Evolutionary conservation across 2,113 vertebrate genomes (phyloP).

Genomic region (Oriolus oriolus): DNA sequence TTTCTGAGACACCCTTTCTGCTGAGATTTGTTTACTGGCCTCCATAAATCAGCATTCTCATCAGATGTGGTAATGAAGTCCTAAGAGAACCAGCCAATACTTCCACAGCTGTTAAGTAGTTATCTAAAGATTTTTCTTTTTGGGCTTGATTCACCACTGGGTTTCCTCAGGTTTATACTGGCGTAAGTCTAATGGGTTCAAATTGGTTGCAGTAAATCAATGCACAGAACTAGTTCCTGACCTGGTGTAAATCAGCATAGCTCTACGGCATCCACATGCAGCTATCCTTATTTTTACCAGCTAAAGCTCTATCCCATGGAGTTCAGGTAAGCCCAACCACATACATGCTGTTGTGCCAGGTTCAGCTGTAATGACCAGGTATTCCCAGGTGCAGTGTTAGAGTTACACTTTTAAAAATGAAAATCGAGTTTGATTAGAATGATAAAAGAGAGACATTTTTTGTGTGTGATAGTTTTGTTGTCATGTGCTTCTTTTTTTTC

Average conservation of each 20-base stretch:
- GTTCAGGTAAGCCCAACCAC: not conserved
- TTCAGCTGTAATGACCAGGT: not conserved
- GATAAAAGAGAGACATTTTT: not conserved
- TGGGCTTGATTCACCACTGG: slow-evolving; percentile 6
- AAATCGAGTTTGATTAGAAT: slow-evolving; percentile 1
- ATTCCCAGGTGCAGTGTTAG: not conserved
- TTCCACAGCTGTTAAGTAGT: not conserved
- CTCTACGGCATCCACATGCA: not conserved
- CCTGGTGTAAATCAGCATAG: slow-evolving; percentile 10
- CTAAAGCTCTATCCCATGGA: not conserved
- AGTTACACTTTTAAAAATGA: not conserved
- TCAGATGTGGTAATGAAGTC: slow-evolving; percentile 39
- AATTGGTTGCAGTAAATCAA: slow-evolving; percentile 39
- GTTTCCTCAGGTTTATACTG: slow-evolving; percentile 26
- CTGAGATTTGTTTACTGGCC: slow-evolving; percentile 25
- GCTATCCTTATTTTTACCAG: not conserved
- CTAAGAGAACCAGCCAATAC: not conserved
- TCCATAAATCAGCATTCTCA: slow-evolving; percentile 53
- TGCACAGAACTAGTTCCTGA: not conserved
- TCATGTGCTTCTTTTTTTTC: not conserved
- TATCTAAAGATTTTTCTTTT: slow-evolving; percentile 35
- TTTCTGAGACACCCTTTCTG: not conserved
- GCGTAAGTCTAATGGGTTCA: slow-evolving; percentile 33
- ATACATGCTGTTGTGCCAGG: not conserved
- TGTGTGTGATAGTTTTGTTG: not conserved